Base-by-base conservation (phyloP, 2,113 vertebrate species). In the Megaceryle torquata region DNA sequence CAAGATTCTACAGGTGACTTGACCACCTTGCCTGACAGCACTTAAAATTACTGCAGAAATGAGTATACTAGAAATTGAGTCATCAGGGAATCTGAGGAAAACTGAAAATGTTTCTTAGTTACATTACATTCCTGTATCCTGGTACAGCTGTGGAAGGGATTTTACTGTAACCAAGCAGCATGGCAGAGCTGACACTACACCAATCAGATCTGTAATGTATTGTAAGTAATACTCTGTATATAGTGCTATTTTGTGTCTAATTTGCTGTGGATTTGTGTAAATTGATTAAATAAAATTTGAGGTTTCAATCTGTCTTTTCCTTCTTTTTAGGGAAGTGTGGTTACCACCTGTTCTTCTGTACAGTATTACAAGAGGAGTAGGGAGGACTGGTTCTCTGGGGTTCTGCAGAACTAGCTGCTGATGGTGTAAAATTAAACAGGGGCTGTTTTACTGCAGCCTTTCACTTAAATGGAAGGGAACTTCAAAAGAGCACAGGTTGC, bases 201-300 rank as follows among this genome's bases (percentile, higher is more conserved):
- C 87, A 91, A 80, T 89, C 83, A 72, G 91, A 63, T 82, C 81
- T 97, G 96, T 97, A 97, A 97, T 94, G 96, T 97, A 97, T 25
- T 97, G 89, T 98, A 97, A 97, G 97, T 96, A 97, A 95, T 72
- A 96, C 91, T 94, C 93, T 98, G 97, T 98, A 97, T 41, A 97
- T 97, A 97, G 92, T 94, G 95, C 93, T 96, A 61, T 96, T 97
- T 97, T 97, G 94, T 93, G 94, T 97, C 94, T 95, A 90, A 95
- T 68, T 86, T 94, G 95, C 94, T 97, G 95, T 98, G 96, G 96
- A 95, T 87, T 96, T 95, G 90, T 96, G 96, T 96, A 97, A 95
- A 97, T 96, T 95, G 96, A 97, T 95, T 88, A 97, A 98, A 97
- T 97, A 97, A 98, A 97, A 98, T 77, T 71, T 93, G 80, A 95